Percentiles rank a stretch among this genome's conserved stretches.
Evolutionary conservation across 2,888 invertebrate species (phyloP).

Genomic region (Dascillus cervinus): DNA sequence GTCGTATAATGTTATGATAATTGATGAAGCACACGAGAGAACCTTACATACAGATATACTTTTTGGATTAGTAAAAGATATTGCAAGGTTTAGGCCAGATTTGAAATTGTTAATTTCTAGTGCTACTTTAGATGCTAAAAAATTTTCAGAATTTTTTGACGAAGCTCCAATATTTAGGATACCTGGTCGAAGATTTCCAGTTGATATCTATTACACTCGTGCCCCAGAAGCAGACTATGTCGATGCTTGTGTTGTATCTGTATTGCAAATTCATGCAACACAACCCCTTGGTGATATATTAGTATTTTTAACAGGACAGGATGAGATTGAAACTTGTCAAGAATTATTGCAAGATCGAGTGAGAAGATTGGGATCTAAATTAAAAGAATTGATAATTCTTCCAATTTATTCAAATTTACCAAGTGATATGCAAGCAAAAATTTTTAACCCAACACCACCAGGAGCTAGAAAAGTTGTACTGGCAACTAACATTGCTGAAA

Average conservation of each 20-base stretch:
- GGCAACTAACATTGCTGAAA: constrained; percentile 99
- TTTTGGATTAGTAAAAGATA: constrained; percentile 95
- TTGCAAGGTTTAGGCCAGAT: constrained; percentile 86
- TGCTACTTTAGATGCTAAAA: constrained; percentile 96
- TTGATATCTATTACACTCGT: constrained; percentile 98
- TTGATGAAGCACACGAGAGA: constrained; percentile 98
- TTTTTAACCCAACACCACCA: constrained; percentile 95
- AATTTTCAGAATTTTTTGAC: constrained; percentile 97
- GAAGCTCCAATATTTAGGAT: constrained; percentile 97
- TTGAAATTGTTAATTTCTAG: constrained; percentile 95
- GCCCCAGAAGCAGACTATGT: constrained; percentile 99
- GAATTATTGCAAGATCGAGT: constrained; percentile 86
- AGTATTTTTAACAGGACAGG: constrained; percentile 92
- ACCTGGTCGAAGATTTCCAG: constrained; percentile 90
- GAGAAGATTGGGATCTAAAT: constrained; percentile 84
- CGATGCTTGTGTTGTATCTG: constrained; percentile 95
- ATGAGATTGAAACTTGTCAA: constrained; percentile 85
- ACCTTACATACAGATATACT: constrained; percentile 97
- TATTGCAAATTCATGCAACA: constrained; percentile 96
- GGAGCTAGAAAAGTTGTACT: constrained; percentile 94
- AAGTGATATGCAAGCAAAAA: constrained; percentile 98
- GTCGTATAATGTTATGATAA: constrained; percentile 96
- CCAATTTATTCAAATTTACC: constrained; percentile 98
- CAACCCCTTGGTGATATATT: constrained; percentile 94
- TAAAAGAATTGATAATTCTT: constrained; percentile 84